phyloP scores from a whole-genome alignment of 2,797 vertebrate species.

The Diplodus sargus region DNA sequence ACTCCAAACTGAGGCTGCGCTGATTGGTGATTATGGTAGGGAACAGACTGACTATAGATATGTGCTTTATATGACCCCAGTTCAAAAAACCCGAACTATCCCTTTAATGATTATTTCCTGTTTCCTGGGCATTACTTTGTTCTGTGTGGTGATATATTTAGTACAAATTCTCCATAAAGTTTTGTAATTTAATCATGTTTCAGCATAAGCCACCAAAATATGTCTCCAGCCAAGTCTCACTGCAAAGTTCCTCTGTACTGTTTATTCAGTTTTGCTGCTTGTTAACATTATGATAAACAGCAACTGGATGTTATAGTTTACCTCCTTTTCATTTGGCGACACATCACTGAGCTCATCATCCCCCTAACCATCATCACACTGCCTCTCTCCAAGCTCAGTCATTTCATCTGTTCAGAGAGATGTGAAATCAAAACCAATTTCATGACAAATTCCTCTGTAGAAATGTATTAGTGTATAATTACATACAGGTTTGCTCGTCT shows the following conservation, averaged over 20 bases:
- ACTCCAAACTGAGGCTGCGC: too few species aligned
- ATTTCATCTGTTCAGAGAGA: constrained; percentile 29
- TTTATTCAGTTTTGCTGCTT: not conserved
- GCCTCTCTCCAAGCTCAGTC: not conserved
- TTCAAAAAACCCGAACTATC: too few species aligned
- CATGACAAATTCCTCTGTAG: not conserved
- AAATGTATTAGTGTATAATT: not conserved
- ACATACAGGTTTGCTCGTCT: not conserved
- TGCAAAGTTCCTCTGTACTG: not conserved
- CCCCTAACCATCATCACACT: not conserved
- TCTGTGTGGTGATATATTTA: not conserved
- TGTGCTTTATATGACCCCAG: too few species aligned
- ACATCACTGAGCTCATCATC: constrained; percentile 21
- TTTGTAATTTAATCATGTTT: not conserved
- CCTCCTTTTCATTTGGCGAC: constrained; percentile 2
- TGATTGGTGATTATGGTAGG: too few species aligned
- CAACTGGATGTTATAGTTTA: constrained; percentile 7
- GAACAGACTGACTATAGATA: too few species aligned
- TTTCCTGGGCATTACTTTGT: not conserved
- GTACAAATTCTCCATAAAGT: not conserved
- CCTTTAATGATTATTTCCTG: not conserved
- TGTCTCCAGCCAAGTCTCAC: not conserved
- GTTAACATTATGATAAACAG: not conserved
- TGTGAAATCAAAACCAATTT: constrained; percentile 23
- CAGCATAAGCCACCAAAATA: not conserved